Evolutionary conservation across 2,113 vertebrate genomes (phyloP), one percentile per base, ranked within the genome.

Genomic region (Antigone vipio): DNA sequence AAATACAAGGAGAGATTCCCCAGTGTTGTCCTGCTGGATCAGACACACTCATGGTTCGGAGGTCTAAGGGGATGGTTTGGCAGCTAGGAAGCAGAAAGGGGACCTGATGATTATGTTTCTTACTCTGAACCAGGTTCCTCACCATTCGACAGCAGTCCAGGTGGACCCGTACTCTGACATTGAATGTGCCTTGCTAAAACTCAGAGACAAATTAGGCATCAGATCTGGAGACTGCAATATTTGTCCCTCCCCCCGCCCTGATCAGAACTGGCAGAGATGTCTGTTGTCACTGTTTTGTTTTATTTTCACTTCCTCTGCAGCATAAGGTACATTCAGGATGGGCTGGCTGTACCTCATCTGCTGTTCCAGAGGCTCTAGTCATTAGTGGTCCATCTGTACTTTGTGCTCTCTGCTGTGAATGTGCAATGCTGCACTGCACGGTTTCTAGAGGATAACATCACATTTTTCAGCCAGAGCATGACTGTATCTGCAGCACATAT

Each of bases 391-490:
- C 78, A 19, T 59, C 82, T 76, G 74, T 3, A 27, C 24, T 66
- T 71, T 58, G 68, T 74, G 87, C 35, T 91, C 29, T 83, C 56
- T 85, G 58, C 72, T 80, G 63, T 30, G 38, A 38, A 4, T 63
- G 42, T 19, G 66, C 56, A 23, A 0, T 1, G 55, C 64, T 63
- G 42, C 26, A 3, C 64, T 63, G 42, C 26, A 3, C 0, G 2
- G 21, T 67, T 84, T 91, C 87, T 66, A 1, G 2, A 23, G 68
- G 64, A 30, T 38, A 50, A 6, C 59, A n/a, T 6, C 49, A 12
- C 29, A 15, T 30, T 84, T 67, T 71, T 40, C 73, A 89, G 13
- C 55, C 64, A 42, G 60, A 27, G 64, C 56, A 12, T 3, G 45
- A 6, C 0, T 59, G 23, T 63, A 29, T 19, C 45, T 30, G 35